Evolutionary conservation across 2,888 invertebrate species (phyloP).

Genomic region (Leptopilina myrica): DNA sequence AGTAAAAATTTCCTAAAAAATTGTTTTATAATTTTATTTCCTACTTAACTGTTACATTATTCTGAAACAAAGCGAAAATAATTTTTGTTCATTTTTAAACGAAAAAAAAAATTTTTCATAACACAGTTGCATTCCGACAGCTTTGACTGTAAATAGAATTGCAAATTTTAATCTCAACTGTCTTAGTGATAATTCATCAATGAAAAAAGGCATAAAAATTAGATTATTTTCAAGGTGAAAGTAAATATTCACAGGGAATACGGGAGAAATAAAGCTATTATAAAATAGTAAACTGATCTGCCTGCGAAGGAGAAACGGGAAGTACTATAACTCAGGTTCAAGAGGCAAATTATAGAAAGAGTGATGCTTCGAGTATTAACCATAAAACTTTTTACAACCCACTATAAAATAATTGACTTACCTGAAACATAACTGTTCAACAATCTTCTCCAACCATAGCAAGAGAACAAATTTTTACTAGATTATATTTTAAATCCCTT

Average conservation of each 20-base stretch:
- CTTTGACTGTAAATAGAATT: no score
- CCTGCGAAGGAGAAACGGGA: constrained; percentile 42
- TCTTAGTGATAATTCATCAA: no score
- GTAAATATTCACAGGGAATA: background rate
- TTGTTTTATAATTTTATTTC: no score
- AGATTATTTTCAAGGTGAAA: constrained; percentile 23
- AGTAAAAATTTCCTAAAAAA: no score
- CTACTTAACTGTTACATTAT: no score
- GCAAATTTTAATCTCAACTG: no score
- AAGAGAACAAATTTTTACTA: constrained; percentile 26
- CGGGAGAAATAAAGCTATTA: constrained; percentile 31
- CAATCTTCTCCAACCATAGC: constrained; percentile 44
- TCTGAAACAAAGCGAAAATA: no score
- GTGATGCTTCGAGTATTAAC: constrained; percentile 38
- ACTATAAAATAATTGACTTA: constrained; percentile 66
- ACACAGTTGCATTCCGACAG: no score
- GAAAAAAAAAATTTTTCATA: no score
- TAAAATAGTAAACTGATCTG: constrained; percentile 35
- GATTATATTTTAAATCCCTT: no score
- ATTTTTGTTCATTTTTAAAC: no score
- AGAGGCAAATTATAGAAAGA: constrained; percentile 55
- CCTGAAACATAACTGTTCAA: constrained; percentile 45
- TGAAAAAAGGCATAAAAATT: background rate
- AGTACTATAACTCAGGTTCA: constrained; percentile 50
- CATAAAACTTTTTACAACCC: constrained; percentile 59